Percentiles rank a stretch among this genome's conserved stretches.
phyloP scores from a whole-genome alignment of 2,888 invertebrate species.

The Cataglyphis altisquamis region DNA sequence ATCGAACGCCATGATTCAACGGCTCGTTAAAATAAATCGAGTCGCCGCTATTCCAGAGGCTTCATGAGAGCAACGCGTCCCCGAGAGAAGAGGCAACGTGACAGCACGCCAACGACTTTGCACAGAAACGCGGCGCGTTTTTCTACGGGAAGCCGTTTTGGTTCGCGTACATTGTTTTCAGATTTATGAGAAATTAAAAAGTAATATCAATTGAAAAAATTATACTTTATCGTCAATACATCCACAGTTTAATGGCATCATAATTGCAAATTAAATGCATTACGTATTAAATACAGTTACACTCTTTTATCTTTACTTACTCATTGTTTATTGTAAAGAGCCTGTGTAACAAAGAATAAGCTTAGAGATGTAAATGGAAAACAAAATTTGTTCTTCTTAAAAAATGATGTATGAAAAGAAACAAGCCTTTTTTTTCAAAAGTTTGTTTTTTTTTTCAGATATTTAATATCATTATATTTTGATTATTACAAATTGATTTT shows the following conservation, averaged over 20 bases:
- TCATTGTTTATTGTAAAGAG: neutral
- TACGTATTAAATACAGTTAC: too few relatives aligned
- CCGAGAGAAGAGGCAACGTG: neutral
- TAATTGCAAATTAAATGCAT: neutral
- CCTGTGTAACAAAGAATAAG: neutral
- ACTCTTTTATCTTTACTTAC: neutral
- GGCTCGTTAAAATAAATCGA: constrained; percentile 39
- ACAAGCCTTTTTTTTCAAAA: too few relatives aligned
- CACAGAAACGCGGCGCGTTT: constrained; percentile 47
- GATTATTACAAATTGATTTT: too few relatives aligned
- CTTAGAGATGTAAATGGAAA: neutral
- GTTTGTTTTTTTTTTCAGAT: too few relatives aligned
- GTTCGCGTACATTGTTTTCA: constrained; percentile 5
- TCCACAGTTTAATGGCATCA: neutral
- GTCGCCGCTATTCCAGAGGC: constrained; percentile 22
- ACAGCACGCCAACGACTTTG: constrained; percentile 29
- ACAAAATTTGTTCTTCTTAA: too few relatives aligned
- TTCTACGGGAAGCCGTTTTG: constrained; percentile 26
- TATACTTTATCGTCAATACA: neutral
- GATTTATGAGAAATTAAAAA: constrained; percentile 12
- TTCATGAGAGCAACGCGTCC: constrained; percentile 45
- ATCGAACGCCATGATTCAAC: constrained; percentile 54
- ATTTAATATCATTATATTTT: too few relatives aligned
- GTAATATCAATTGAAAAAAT: constrained; percentile 1
- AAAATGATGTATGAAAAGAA: too few relatives aligned